These are phyloP conservation scores for Nycticorax nycticorax DNA, from an alignment of 2,113 vertebrate genomes.

Conservation along the genomic window DNA sequence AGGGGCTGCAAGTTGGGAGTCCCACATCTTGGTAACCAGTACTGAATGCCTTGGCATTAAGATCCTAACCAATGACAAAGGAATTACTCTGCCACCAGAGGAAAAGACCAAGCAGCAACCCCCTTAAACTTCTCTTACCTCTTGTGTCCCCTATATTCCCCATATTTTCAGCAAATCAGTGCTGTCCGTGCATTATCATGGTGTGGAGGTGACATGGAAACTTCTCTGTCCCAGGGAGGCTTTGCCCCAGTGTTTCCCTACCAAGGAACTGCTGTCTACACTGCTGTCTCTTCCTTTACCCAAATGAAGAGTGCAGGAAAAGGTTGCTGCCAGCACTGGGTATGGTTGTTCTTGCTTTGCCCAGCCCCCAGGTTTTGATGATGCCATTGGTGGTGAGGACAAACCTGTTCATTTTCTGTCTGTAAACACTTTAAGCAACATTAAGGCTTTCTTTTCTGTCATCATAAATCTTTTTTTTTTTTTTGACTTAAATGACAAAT, in stretches of 20 bases:
- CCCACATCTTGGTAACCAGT: not conserved
- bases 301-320: not conserved
- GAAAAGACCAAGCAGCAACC: not conserved
- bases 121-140: not conserved
- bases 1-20: not conserved
- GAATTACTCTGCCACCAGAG: not conserved
- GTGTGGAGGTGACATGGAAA: not conserved
- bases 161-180: not conserved
- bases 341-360: not conserved
- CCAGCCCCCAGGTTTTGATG: not conserved
- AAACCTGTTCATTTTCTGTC: not conserved
- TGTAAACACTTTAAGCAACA: not conserved
- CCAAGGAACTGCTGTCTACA: not conserved
- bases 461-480: not conserved
- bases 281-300: not conserved
- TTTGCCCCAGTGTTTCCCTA: not conserved
- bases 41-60: not conserved
- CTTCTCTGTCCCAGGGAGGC: not conserved
- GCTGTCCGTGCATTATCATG: accelerated
- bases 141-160: accelerated
- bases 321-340: accelerated
- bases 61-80: not conserved
- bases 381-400: accelerated
- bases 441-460: not conserved
- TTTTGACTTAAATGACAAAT: not conserved